Percentiles rank a stretch among this genome's conserved stretches.
Conservation (phyloP, 2,113 vertebrate species). For the Oreochromis spilurus region DNA sequence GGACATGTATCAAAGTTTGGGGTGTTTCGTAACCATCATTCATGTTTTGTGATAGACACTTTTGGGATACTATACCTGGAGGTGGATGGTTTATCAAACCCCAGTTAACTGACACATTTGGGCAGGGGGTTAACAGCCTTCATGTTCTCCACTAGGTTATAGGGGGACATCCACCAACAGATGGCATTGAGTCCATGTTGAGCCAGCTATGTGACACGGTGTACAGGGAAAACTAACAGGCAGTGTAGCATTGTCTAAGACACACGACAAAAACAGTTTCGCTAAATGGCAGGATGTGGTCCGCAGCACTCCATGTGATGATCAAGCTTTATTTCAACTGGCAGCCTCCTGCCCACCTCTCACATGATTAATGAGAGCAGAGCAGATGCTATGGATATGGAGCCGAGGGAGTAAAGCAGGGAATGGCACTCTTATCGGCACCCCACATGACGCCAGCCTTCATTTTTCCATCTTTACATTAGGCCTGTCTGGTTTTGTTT, state of each 20-base stretch:
- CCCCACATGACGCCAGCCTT: conserved; percentile 18
- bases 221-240: conserved; percentile 37
- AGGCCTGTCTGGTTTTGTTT: conserved; percentile 18
- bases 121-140: conserved; percentile 37
- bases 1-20: background rate
- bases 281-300: conserved; percentile 22
- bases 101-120: conserved; percentile 34
- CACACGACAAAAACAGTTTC: conserved; percentile 18
- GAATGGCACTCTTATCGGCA: background rate
- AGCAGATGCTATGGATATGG: conserved; percentile 53
- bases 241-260: conserved; percentile 6
- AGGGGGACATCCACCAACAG: conserved; percentile 37
- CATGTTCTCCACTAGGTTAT: conserved; percentile 26
- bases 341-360: conserved; percentile 46
- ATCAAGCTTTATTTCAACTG: conserved; percentile 46
- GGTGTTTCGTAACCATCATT: conserved; percentile 1
- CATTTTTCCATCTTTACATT: conserved; percentile 51
- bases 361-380: conserved; percentile 61
- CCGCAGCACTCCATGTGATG: conserved; percentile 17
- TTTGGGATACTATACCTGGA: conserved; percentile 23
- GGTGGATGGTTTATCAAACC: conserved; percentile 36
- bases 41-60: background rate
- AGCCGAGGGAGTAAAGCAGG: conserved; percentile 16
- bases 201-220: background rate
- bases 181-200: conserved; percentile 28